Evolutionary conservation across 2,113 vertebrate species (phyloP), one percentile per base, ranked within the genome.

Genomic region (Connochaetes taurinus): DNA sequence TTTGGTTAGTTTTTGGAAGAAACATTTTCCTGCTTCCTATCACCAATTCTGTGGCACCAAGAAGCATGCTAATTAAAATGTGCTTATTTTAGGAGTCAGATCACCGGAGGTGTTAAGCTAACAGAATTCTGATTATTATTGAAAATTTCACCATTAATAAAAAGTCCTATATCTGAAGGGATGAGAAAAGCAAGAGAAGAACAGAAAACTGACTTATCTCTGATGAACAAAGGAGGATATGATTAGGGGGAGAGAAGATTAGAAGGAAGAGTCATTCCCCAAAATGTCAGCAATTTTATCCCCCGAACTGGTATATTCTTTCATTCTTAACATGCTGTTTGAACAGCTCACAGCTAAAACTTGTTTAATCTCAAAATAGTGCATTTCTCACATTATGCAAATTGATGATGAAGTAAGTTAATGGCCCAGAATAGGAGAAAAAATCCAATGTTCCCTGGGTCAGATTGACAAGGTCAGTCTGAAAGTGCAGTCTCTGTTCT

Each of bases 11-110:
- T 97, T 94, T 92, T 43, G 40, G 45, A 93, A 88, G 90, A 96
- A 31, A 47, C 55, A 83, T 62, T 91, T 81, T 52, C 4, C 25
- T 81, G 10, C 76, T 91, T 62, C 1, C 45, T 94, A 0, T 52
- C 74, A 33, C 58, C 58, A 80, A 40, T 57, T 86, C 40, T 81
- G 21, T 50, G 29, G 13, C 45, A 97, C 52, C 40, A 58, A 76
- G 23, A 97, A 52, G 36, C 71, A 94, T 10, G 36, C 57, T 94
- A 97, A 98, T 97, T 98, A 98, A 97, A 97, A 96, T 95, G 25
- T 3, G 3, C 25, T 58, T 86, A 93, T 85, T 92, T 95, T 89
- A 91, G 36, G 27, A 96, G 40, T 84, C 50, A 76, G 58, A 50
- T 94, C 53, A 96, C n/a, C 50, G 23, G 92, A 97, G 64, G 78